Evolutionary conservation across 2,888 invertebrate species (phyloP).

Genomic region (Amphipoea lucens): DNA sequence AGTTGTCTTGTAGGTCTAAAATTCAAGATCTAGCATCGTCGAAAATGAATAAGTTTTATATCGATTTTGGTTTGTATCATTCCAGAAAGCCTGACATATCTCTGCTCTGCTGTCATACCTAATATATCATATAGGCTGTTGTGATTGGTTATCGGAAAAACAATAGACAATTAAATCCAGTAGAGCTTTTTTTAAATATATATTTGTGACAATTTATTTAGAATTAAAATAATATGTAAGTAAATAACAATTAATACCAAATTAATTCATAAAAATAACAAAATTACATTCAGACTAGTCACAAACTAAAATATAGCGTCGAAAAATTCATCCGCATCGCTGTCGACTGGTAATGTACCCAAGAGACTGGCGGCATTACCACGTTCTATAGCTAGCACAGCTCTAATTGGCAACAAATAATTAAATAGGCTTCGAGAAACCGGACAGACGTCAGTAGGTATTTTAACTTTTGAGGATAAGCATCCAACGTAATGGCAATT

Average conservation of each 20-base stretch:
- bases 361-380: too few species aligned
- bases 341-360: too few species aligned
- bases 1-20: background rate
- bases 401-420: slow-evolving; percentile 2
- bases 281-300: too few species aligned
- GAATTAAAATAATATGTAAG: too few species aligned
- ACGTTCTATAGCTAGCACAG: too few species aligned
- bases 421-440: background rate
- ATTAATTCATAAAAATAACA: too few species aligned
- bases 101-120: background rate
- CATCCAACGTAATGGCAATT: background rate
- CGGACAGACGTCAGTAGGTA: too few species aligned
- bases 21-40: background rate
- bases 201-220: too few species aligned
- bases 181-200: too few species aligned
- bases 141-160: background rate
- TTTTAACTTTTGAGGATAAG: background rate
- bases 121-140: background rate
- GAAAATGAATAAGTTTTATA: background rate
- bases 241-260: too few species aligned
- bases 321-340: too few species aligned
- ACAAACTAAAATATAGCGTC: too few species aligned
- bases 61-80: background rate
- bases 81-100: background rate
- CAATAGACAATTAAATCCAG: background rate